Percentiles rank a stretch among this genome's conserved stretches.
Conservation (phyloP, 2,113 vertebrate species). For the Ceyx cyanopectus region DNA sequence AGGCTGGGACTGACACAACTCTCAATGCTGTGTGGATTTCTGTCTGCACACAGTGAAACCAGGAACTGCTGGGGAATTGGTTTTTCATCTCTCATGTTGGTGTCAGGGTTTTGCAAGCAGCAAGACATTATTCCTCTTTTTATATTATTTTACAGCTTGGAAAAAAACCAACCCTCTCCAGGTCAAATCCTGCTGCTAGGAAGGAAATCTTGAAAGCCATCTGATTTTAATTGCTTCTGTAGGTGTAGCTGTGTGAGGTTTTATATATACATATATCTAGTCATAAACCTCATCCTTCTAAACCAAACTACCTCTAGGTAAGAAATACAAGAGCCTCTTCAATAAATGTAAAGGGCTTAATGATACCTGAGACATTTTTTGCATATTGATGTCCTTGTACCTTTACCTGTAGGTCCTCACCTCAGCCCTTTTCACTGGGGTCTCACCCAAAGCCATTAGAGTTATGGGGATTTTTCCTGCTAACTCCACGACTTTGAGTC, state of each 20-base stretch:
- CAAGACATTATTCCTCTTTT: background rate
- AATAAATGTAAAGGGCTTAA: constrained; percentile 41
- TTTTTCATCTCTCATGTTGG: background rate
- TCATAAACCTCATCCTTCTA: background rate
- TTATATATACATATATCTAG: background rate
- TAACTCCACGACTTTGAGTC: background rate
- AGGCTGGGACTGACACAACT: constrained; percentile 17
- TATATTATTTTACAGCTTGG: background rate
- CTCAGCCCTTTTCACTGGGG: background rate
- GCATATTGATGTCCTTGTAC: constrained; percentile 59
- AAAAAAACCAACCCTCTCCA: background rate
- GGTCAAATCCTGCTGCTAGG: background rate
- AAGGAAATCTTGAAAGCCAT: constrained; percentile 4
- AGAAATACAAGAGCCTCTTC: constrained; percentile 52
- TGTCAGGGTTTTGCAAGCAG: background rate
- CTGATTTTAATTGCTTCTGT: background rate
- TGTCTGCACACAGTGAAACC: constrained; percentile 19
- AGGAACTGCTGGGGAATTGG: background rate
- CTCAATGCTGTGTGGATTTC: constrained; percentile 6
- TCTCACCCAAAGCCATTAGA: background rate
- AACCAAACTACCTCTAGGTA: constrained; percentile 37
- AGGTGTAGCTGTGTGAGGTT: background rate
- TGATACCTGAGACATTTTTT: constrained; percentile 68
- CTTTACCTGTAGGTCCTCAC: background rate
- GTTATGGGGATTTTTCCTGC: background rate